Evolutionary conservation across 2,888 invertebrate species (phyloP).

Genomic region (Lapara coniferarum): DNA sequence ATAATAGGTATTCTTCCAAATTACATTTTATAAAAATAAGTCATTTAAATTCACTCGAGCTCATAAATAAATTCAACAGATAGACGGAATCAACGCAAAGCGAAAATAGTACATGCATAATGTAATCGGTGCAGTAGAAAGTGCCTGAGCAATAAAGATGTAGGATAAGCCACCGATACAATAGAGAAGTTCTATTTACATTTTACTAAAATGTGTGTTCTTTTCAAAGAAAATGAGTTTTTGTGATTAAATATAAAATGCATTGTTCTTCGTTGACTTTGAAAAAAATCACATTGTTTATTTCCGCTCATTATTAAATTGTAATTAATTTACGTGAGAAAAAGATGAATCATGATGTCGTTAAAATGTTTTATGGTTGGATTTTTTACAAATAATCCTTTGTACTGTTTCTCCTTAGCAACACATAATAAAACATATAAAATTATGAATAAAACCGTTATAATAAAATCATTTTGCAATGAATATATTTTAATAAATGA

Average conservation of each 20-base stretch:
- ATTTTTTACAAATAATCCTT: too few relatives aligned
- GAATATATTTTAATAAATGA: too few relatives aligned
- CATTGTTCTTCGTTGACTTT: background rate
- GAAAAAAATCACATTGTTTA: background rate
- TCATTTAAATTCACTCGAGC: background rate
- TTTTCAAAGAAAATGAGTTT: background rate
- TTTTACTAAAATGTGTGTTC: background rate
- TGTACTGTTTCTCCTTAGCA: too few relatives aligned
- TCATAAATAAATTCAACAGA: conserved; percentile 5
- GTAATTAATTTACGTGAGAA: background rate
- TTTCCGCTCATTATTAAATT: background rate
- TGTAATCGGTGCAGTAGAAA: conserved; percentile 11
- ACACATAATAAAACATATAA: too few relatives aligned
- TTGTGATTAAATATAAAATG: background rate
- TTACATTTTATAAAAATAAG: background rate
- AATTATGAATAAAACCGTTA: too few relatives aligned
- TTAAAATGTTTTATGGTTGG: background rate
- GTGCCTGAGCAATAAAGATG: conserved; percentile 13
- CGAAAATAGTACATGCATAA: conserved; percentile 15
- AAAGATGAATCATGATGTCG: background rate
- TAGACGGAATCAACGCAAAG: conserved; percentile 5
- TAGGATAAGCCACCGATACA: conserved; percentile 13
- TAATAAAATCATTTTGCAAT: too few relatives aligned
- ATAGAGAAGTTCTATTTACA: background rate
- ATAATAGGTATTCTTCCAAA: too few relatives aligned